Base-by-base conservation (phyloP, 2,113 vertebrate species). In the Heterotis niloticus region DNA sequence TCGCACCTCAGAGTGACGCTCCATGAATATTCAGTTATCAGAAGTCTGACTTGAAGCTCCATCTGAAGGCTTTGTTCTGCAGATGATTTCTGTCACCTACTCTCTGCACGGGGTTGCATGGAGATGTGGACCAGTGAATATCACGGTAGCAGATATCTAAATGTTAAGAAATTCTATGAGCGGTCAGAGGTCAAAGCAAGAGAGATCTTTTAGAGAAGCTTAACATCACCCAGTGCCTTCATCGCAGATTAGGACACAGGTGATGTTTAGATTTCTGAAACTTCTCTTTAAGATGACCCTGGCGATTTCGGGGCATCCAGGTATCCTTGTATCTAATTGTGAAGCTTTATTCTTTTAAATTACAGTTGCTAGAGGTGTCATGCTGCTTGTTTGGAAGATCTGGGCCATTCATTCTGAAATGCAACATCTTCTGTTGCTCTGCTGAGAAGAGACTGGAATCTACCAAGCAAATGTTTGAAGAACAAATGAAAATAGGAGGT, bases 1-100 rank as follows among this genome's bases (percentile, higher is more conserved):
- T 16, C 51, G 20, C 73, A 18, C 52, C 23, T 69, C 81, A 71
- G 29, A 5, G 24, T 16, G 51, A 52, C 77, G 65, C 59, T 65
- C 59, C 64, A 92, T 91, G 88, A 92, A 93, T 93, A 92, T 92
- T 92, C 90, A 92, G 88, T 78, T 81, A 81, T 87, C 84, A 86
- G 84, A 81, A 86, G 80, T 82, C 70, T 86, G 88, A 84, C 86
- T 86, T 64, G 71, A 78, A 81, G 85, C 80, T 82, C 76, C 82
- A 83, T 80, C 82, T 81, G 80, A 74, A 80, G 78, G 84, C 77
- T 81, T 81, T 62, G 81, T 88, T 86, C 79, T 81, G 67, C 57
- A 85, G 85, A 20, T 65, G 64, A 5, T 52, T 23, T 29, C 16
- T 29, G 64, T 23, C 26, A 44, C 34, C 34, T 2, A 44, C 34